A percentile compares a stretch with the other conserved stretches of the same genome.
Conservation (phyloP, 2,888 invertebrate genomes). For the Eupithecia tripunctaria region DNA sequence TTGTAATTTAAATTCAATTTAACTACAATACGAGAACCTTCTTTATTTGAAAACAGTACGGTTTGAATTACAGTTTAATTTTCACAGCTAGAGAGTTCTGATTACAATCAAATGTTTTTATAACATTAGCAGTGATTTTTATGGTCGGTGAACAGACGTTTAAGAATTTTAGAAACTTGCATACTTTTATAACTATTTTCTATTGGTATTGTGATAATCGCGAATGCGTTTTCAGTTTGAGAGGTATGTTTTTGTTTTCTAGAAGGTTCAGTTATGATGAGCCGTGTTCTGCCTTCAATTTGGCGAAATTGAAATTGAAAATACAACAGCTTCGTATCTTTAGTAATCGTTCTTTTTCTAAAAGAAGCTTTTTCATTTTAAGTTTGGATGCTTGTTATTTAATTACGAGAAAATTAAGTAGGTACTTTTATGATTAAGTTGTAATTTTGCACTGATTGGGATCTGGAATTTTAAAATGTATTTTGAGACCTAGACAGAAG, state of each 20-base stretch:
- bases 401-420: not conserved
- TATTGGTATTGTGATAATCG: not conserved
- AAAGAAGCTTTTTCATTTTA: too few relatives aligned
- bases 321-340: too few relatives aligned
- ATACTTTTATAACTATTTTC: not conserved
- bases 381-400: not conserved
- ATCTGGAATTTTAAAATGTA: not conserved
- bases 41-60: slow-evolving; percentile 5
- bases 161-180: slow-evolving; percentile 9
- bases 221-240: not conserved
- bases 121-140: slow-evolving; percentile 23
- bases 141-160: slow-evolving; percentile 13
- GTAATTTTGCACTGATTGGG: not conserved
- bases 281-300: too few relatives aligned
- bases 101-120: slow-evolving; percentile 13
- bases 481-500: not conserved
- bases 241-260: not conserved
- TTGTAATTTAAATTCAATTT: slow-evolving; percentile 10
- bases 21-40: slow-evolving; percentile 1
- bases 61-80: slow-evolving; percentile 15
- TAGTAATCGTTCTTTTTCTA: too few relatives aligned
- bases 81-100: slow-evolving; percentile 9
- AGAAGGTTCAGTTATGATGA: not conserved
- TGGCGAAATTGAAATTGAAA: not conserved
- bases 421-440: not conserved